These are phyloP conservation scores for Netelia inedita DNA, from an alignment of 2,888 invertebrate genomes.

Conservation along the genomic window DNA sequence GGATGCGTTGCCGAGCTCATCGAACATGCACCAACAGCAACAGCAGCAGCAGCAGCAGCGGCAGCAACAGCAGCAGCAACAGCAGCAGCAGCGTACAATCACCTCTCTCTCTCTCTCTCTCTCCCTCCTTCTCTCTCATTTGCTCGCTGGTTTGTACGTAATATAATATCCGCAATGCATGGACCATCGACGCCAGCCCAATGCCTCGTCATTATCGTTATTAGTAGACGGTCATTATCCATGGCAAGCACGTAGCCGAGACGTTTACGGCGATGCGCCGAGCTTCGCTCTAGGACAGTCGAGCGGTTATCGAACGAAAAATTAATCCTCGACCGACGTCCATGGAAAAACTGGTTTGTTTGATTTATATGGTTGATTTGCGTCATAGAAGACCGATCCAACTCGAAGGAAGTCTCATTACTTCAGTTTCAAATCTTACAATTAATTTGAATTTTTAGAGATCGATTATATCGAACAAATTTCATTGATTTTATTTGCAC, in stretches of 20 bases:
- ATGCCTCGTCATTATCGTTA: conserved; percentile 52
- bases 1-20: conserved; percentile 64
- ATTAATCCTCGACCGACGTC: conserved; percentile 1
- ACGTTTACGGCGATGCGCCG: conserved; percentile 53
- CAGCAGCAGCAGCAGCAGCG: conserved; percentile 5
- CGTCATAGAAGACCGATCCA: no score
- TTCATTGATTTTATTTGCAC: no score
- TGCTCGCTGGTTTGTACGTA: conserved; percentile 20
- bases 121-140: conserved; percentile 21
- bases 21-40: conserved; percentile 56
- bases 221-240: conserved; percentile 60
- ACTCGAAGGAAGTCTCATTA: no score
- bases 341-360: conserved; percentile 1
- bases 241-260: conserved; percentile 46
- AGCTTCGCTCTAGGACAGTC: conserved; percentile 27
- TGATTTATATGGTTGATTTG: neutral
- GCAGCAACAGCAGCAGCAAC: conserved; percentile 26
- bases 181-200: conserved; percentile 39
- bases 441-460: no score
- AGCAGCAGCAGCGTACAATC: no score
- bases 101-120: conserved; percentile 26
- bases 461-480: no score
- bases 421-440: no score
- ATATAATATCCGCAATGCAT: conserved; percentile 40
- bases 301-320: conserved; percentile 45